phyloP scores from a whole-genome alignment of 2,113 vertebrate species.

The Crotalus tigris region DNA sequence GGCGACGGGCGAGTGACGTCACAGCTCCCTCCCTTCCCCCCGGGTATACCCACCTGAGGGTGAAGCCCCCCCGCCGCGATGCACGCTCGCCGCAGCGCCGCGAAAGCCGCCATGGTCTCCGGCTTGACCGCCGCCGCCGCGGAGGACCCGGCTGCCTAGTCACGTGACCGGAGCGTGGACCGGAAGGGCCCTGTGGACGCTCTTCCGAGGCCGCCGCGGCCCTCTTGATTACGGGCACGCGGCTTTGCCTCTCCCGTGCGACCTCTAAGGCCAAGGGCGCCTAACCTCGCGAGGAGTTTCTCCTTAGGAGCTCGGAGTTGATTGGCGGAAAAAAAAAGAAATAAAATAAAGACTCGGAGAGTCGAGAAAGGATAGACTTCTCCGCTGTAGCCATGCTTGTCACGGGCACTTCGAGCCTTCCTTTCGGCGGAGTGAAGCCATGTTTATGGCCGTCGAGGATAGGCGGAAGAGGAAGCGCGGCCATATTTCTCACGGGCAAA shows the following conservation, averaged over 20 bases:
- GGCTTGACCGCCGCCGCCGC: background rate
- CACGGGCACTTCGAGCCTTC: background rate
- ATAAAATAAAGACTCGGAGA: too few relatives aligned
- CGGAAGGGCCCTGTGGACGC: background rate
- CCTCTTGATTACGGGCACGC: background rate
- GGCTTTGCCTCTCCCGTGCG: too few relatives aligned
- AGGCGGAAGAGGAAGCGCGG: background rate
- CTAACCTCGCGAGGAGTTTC: background rate
- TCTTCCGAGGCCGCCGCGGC: accelerated
- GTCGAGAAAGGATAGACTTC: too few relatives aligned
- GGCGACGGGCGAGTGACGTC: too few relatives aligned
- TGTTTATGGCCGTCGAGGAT: background rate
- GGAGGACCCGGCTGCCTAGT: accelerated
- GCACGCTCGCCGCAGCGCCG: background rate
- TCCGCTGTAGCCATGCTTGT: background rate
- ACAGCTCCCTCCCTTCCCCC: too few relatives aligned
- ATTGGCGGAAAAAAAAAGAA: background rate
- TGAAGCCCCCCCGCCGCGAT: background rate
- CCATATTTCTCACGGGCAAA: background rate
- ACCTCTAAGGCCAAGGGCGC: background rate
- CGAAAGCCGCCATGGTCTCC: conserved; percentile 44
- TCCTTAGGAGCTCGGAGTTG: background rate
- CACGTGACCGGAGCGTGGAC: conserved; percentile 21
- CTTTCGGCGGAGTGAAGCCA: too few relatives aligned
- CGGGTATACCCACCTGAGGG: background rate